Conservation (phyloP, 2,797 vertebrate species). For the Holocentrus rufus region DNA sequence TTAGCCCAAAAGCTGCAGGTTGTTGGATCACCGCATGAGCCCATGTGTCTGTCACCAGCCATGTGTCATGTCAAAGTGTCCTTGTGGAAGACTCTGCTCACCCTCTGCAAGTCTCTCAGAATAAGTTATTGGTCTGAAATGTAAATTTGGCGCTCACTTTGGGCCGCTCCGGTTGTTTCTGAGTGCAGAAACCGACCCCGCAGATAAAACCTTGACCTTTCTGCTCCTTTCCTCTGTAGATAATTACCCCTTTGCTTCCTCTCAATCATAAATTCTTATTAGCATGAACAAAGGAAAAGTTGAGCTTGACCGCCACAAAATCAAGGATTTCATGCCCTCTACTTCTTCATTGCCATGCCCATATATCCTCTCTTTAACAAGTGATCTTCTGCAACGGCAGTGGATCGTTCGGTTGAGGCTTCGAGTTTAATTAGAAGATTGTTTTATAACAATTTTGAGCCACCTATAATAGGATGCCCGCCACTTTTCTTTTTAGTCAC, state of each 20-base stretch:
- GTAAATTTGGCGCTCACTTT: slow-evolving; percentile 40
- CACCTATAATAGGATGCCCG: background rate
- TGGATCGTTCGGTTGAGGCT: background rate
- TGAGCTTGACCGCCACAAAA: slow-evolving; percentile 2
- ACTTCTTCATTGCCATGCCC: background rate
- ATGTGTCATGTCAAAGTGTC: background rate
- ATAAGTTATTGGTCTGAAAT: slow-evolving; percentile 49
- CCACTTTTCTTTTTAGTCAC: background rate
- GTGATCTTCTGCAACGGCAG: background rate
- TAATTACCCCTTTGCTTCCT: slow-evolving; percentile 58
- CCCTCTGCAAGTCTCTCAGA: slow-evolving; percentile 15
- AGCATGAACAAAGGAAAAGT: slow-evolving; percentile 28
- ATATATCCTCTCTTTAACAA: background rate
- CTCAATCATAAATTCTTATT: slow-evolving; percentile 50
- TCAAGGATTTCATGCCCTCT: background rate
- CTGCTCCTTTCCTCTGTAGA: slow-evolving; percentile 37
- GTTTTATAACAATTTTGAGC: background rate
- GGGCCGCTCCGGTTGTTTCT: slow-evolving; percentile 8
- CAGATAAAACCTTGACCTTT: slow-evolving; percentile 61
- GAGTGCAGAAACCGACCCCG: slow-evolving; percentile 38
- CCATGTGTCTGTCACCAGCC: too few species aligned
- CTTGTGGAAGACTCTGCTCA: slow-evolving; percentile 3
- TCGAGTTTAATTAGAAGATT: background rate
- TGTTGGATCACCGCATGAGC: slow-evolving; percentile 14
- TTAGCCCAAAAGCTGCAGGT: slow-evolving; percentile 13